Percentiles rank a stretch among this genome's conserved stretches.
Conservation (phyloP, 2,797 vertebrate species). For the Rhynchotus rufescens region DNA sequence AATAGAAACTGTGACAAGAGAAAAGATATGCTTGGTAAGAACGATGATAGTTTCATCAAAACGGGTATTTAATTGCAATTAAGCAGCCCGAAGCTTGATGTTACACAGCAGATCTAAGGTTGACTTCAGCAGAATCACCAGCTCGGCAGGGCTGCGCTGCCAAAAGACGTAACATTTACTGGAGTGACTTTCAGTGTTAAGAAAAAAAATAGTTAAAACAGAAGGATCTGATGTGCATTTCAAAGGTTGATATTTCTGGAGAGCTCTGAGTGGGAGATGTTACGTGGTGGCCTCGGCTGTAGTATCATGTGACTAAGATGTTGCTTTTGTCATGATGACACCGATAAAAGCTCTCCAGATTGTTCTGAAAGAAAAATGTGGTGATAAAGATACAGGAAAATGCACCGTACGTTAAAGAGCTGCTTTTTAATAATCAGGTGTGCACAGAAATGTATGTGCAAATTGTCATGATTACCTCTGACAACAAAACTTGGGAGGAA, state of each 20-base stretch:
- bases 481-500: not conserved
- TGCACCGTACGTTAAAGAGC: not conserved
- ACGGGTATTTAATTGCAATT: not conserved
- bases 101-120: not conserved
- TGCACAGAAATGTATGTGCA: not conserved
- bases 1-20: not conserved
- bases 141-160: not conserved
- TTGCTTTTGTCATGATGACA: not conserved
- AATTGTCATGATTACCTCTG: not conserved
- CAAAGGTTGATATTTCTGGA: constrained; percentile 11
- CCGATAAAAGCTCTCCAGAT: not conserved
- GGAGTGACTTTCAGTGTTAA: not conserved
- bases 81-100: not conserved
- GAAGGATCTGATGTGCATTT: not conserved
- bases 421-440: not conserved
- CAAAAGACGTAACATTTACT: not conserved
- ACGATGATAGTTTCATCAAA: not conserved
- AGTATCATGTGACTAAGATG: not conserved
- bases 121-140: not conserved
- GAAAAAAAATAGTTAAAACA: not conserved
- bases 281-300: not conserved
- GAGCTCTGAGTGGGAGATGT: not conserved
- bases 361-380: not conserved
- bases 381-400: not conserved
- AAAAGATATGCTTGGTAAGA: not conserved